Conservation (phyloP, 2,113 vertebrate species). For the Crypturellus undulatus region DNA sequence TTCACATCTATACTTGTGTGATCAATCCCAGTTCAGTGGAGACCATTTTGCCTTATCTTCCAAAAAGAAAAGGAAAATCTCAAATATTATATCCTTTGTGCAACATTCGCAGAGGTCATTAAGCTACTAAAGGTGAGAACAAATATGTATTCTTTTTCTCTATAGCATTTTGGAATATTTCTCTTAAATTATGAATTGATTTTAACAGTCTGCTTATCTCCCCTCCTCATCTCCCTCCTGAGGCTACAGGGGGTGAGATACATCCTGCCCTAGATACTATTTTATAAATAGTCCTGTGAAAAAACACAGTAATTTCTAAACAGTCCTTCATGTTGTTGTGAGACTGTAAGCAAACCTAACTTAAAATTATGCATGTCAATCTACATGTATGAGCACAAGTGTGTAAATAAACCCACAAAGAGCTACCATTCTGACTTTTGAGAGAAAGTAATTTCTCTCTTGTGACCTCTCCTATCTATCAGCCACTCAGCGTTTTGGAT, state of each 20-base stretch:
- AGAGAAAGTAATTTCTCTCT: conserved; percentile 14
- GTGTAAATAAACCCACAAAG: background rate
- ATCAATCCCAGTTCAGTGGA: rapidly evolving
- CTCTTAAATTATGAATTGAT: conserved; percentile 6
- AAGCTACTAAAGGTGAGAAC: background rate
- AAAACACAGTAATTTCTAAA: conserved; percentile 10
- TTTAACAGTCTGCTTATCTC: background rate
- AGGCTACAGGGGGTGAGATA: conserved; percentile 12
- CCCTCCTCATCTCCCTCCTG: background rate
- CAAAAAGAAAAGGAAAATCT: background rate
- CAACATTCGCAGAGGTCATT: background rate
- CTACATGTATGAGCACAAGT: background rate
- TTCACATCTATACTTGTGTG: background rate
- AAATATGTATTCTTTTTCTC: background rate
- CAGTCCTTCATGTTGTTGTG: conserved; percentile 12
- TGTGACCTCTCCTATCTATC: background rate
- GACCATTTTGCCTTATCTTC: background rate
- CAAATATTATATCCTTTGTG: background rate
- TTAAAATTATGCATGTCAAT: background rate
- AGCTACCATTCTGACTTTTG: background rate
- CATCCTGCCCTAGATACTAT: background rate
- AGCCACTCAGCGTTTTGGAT: background rate
- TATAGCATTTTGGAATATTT: background rate
- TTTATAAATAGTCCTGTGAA: conserved; percentile 26
- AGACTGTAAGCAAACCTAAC: conserved; percentile 1